These are phyloP conservation scores for Tyrophagus putrescentiae DNA, from an alignment of 1,140 invertebrate species.

Conservation along the genomic window DNA sequence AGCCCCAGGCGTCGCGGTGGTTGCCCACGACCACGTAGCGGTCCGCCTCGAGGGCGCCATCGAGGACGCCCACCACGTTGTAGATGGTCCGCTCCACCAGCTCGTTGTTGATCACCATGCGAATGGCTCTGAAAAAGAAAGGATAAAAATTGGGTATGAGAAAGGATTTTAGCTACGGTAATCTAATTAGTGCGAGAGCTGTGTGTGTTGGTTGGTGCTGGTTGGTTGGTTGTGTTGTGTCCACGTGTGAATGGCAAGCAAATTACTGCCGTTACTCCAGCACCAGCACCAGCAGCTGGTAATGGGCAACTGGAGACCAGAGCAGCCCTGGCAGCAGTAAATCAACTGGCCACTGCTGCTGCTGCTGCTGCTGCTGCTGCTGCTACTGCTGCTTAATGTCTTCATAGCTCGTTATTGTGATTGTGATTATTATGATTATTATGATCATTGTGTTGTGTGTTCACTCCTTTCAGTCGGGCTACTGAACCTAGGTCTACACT, in stretches of 20 bases:
- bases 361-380: neutral
- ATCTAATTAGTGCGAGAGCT: neutral
- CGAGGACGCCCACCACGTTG: slow-evolving; percentile 38
- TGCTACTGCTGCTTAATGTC: slow-evolving; percentile 11
- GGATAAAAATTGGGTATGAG: neutral
- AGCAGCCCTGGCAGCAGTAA: neutral
- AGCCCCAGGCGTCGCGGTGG: slow-evolving; percentile 45
- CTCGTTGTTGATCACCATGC: slow-evolving; percentile 28
- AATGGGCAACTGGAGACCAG: slow-evolving; percentile 3
- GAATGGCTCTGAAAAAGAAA: slow-evolving; percentile 19
- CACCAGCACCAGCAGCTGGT: neutral
- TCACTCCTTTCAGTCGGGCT: too few species aligned
- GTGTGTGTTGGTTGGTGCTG: too few species aligned
- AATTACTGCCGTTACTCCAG: neutral
- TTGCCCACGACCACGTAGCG: slow-evolving; percentile 45
- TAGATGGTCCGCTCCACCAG: slow-evolving; percentile 30
- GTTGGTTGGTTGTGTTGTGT: too few species aligned
- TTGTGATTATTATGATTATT: neutral
- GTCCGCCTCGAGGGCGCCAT: slow-evolving; percentile 38
- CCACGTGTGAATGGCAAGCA: neutral
- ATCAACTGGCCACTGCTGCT: slow-evolving; percentile 5
- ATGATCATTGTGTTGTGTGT: too few species aligned
- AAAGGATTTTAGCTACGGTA: neutral
- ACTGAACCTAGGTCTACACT: too few species aligned
- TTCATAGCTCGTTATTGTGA: neutral